Base-by-base conservation (phyloP, 2,888 invertebrate species). In the Rhorus exstirpatorius region DNA sequence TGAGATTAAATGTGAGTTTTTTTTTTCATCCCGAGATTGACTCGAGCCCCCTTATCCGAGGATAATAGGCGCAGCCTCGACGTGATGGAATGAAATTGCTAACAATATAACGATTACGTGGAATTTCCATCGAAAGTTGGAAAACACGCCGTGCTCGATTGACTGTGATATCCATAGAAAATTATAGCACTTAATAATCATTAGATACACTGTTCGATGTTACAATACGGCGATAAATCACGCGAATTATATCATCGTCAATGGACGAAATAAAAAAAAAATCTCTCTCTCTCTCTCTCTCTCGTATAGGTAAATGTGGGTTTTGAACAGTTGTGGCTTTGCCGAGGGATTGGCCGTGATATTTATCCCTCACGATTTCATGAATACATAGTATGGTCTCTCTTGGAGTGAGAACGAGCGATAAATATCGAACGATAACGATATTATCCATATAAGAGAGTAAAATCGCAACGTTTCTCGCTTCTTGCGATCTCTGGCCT, bases 351-450 rank as follows among this genome's bases (percentile, higher is more conserved):
- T 76, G 81, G 81, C 70, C 70, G 74, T 78, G 81, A 82, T 82
- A 82, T 82, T 82, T 82, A 82, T 82, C 81, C 81, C 78, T 82
- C 81, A 82, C 81, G 78, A 72, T 77, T 83, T 77, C 75, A 63
- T 74, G 79, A 79, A 70, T 55, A 79, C 53, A 51, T 38, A 79
- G 76, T 79, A 75, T 75, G 53, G 58, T 12, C 31, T 49, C 75
- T 41, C 61, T 55, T 68, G n/a, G 81, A 83, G 71, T 58, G 77
- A 80, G 83, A 79, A 61, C 60, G 67, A 71, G 79, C 80, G 84
- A 86, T 86, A 84, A 84, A 86, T 84, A 86, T 86, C 84, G 81
- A 68, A 74, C 80, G 82, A 86, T 86, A 86, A 86, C 84, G 84
- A 86, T 86, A 84, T 86, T 84, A 86, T 83, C 77, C 84, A 75